Conservation (phyloP, 2,888 invertebrate genomes). For the Mythimna ferrago region DNA sequence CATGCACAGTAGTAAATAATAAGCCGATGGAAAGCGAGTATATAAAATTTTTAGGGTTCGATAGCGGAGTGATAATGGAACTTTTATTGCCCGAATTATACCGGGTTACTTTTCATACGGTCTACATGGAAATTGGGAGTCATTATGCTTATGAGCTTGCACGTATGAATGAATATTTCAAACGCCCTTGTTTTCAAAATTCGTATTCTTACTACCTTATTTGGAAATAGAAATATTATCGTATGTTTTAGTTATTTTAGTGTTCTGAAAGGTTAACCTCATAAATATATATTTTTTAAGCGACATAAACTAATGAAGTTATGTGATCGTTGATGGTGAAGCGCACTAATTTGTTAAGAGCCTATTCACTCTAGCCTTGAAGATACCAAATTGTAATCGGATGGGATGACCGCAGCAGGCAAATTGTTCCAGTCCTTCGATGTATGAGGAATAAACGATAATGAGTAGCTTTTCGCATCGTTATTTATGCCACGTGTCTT, state of each 20-base stretch:
- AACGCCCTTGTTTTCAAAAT: slow-evolving; percentile 40
- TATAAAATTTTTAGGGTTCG: slow-evolving; percentile 58
- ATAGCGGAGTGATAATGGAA: slow-evolving; percentile 63
- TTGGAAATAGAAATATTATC: neutral
- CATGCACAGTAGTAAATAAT: slow-evolving; percentile 66
- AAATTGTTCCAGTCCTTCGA: no score
- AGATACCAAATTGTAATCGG: no score
- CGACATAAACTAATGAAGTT: no score
- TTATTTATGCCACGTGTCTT: no score
- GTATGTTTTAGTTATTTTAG: neutral
- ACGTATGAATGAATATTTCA: slow-evolving; percentile 59
- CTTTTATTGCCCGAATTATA: slow-evolving; percentile 62
- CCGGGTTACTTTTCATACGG: slow-evolving; percentile 59
- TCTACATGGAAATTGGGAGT: slow-evolving; percentile 62
- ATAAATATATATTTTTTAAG: neutral
- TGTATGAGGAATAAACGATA: no score
- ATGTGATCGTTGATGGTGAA: no score
- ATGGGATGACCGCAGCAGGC: no score
- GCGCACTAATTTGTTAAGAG: no score
- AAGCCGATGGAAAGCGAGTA: slow-evolving; percentile 61
- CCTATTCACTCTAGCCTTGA: no score
- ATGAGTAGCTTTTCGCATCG: no score
- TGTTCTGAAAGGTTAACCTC: neutral
- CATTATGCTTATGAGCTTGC: slow-evolving; percentile 64
- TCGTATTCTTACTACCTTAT: slow-evolving; percentile 23